Evolutionary conservation across 1,140 invertebrate species (phyloP).

Genomic region (Drosophila sechellia): DNA sequence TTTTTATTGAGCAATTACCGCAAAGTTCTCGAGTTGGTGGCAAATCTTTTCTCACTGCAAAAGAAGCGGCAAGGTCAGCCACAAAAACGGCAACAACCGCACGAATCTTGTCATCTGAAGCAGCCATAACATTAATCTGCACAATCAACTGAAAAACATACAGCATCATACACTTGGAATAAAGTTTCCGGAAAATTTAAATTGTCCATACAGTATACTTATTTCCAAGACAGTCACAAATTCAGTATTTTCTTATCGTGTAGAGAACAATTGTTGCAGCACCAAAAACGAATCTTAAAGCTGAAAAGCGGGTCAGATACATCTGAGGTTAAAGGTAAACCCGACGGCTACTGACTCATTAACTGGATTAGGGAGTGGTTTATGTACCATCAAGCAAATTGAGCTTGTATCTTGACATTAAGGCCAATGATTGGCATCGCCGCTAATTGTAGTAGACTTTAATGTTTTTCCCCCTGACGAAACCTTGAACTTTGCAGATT

Average conservation of each 20-base stretch:
- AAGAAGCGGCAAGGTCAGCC: constrained; percentile 69
- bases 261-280: constrained; percentile 51
- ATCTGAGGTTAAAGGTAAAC: constrained; percentile 54
- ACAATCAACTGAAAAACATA: constrained; percentile 22
- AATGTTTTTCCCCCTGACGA: constrained; percentile 16
- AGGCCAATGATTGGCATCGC: constrained; percentile 38
- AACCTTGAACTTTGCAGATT: constrained; percentile 73
- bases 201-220: neutral
- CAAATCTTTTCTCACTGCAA: constrained; percentile 60
- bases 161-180: constrained; percentile 2
- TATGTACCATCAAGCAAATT: constrained; percentile 4
- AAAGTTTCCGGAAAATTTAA: neutral
- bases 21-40: constrained; percentile 43
- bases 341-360: constrained; percentile 24
- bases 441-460: constrained; percentile 1
- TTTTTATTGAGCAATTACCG: constrained; percentile 64
- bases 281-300: constrained; percentile 14
- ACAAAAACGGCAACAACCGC: constrained; percentile 39
- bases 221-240: too few species aligned
- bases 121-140: constrained; percentile 16
- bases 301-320: constrained; percentile 54
- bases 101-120: constrained; percentile 52
- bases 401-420: constrained; percentile 60
- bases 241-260: constrained; percentile 7
- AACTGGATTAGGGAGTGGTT: constrained; percentile 35